Percentiles rank a stretch among this genome's conserved stretches.
phyloP scores from a whole-genome alignment of 37 sponge, comb jelly and placozoan species.

The Agelas oroides region DNA sequence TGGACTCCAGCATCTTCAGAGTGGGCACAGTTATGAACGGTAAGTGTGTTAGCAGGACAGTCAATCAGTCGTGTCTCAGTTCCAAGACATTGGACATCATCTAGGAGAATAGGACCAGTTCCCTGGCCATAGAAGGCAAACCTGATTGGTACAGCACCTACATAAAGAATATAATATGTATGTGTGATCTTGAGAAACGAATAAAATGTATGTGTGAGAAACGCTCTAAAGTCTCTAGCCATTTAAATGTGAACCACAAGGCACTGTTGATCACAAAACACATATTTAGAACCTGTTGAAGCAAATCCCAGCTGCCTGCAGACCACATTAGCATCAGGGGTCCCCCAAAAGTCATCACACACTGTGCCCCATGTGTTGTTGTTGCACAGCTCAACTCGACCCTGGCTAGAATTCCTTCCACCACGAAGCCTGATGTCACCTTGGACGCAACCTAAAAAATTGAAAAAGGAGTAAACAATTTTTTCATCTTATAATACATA shows the following conservation, averaged over 20 bases:
- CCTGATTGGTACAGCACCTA: background rate
- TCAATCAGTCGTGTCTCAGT: constrained; percentile 1
- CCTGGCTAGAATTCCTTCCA: constrained; percentile 9
- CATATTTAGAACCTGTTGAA: too few relatives aligned
- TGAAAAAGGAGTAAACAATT: background rate
- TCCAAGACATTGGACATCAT: constrained; percentile 22
- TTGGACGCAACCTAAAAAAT: constrained; percentile 3
- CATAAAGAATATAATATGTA: too few relatives aligned
- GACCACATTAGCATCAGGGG: constrained; percentile 40
- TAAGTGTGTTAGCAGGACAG: background rate
- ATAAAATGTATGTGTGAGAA: too few relatives aligned
- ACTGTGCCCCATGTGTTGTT: constrained; percentile 56
- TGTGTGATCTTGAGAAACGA: too few relatives aligned
- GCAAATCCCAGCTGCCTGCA: constrained; percentile 55
- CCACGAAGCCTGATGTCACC: constrained; percentile 40
- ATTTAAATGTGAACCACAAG: too few relatives aligned
- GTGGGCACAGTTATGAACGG: background rate
- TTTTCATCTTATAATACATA: too few relatives aligned
- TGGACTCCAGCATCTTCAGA: constrained; percentile 8
- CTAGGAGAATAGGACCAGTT: constrained; percentile 11
- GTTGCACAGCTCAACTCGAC: constrained; percentile 51
- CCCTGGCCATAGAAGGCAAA: background rate
- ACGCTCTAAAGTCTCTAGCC: too few relatives aligned
- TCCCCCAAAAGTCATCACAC: constrained; percentile 59
- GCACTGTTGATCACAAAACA: too few relatives aligned